Percentiles rank a stretch among this genome's conserved stretches.
phyloP scores from a whole-genome alignment of 2,113 vertebrate species.

The Catharus fuscescens region DNA sequence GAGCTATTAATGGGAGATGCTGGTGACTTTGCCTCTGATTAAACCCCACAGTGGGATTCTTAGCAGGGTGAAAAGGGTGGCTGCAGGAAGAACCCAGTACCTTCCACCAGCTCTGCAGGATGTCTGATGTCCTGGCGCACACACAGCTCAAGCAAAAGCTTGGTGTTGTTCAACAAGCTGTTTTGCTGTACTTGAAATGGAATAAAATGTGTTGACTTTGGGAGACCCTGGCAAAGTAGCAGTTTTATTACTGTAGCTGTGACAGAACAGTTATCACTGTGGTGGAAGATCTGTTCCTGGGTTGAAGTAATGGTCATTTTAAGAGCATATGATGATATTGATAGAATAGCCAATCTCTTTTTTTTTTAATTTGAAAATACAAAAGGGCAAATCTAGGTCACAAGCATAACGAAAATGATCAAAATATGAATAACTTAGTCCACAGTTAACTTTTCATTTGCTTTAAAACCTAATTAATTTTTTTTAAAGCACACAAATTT shows the following conservation, averaged over 20 bases:
- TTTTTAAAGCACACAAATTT: neutral
- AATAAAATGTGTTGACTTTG: neutral
- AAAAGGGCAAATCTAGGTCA: neutral
- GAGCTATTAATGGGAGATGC: neutral
- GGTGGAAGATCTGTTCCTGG: neutral
- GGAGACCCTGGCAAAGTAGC: neutral
- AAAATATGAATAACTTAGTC: neutral
- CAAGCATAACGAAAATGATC: neutral
- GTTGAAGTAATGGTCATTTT: neutral
- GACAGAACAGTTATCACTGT: neutral
- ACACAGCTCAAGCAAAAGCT: neutral
- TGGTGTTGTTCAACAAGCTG: neutral
- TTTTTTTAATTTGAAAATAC: neutral
- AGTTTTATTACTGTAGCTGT: neutral
- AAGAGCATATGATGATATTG: neutral
- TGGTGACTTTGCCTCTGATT: neutral
- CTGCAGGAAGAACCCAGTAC: neutral
- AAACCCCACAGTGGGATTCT: neutral
- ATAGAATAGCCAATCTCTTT: neutral
- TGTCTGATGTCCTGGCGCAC: neutral
- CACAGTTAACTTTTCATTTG: neutral
- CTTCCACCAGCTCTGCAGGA: neutral
- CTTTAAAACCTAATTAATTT: neutral
- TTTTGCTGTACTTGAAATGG: neutral
- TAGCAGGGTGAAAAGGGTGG: neutral